These are phyloP conservation scores for Andrena trimmerana DNA, from an alignment of 2,888 invertebrate genomes.

Conservation along the genomic window DNA sequence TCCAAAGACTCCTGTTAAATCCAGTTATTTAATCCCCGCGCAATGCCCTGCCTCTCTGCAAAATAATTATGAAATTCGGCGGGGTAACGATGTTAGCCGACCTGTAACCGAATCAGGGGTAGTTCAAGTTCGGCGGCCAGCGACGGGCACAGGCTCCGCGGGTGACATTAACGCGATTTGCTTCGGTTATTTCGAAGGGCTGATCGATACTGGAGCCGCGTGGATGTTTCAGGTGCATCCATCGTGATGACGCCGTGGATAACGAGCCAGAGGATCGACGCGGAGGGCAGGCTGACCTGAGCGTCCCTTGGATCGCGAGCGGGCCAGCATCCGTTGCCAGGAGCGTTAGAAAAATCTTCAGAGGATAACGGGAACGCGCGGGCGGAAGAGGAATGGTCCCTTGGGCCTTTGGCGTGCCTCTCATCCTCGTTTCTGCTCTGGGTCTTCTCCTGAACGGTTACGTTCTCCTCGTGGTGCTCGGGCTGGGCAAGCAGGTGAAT, in stretches of 20 bases:
- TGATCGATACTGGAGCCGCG: slow-evolving; percentile 1
- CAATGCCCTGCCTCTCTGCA: neutral
- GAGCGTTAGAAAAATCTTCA: slow-evolving; percentile 37
- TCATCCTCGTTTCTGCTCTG: slow-evolving; percentile 89
- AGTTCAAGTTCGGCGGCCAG: neutral
- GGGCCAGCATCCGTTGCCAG: neutral
- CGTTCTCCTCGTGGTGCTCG: slow-evolving; percentile 90
- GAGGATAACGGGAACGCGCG: slow-evolving; percentile 40
- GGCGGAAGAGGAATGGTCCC: slow-evolving; percentile 87
- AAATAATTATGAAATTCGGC: slow-evolving; percentile 22
- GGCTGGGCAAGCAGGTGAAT: slow-evolving; percentile 86
- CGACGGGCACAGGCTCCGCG: neutral
- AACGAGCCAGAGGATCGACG: slow-evolving; percentile 10
- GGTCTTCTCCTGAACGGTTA: slow-evolving; percentile 92
- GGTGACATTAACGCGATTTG: slow-evolving; percentile 21
- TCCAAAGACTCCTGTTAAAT: neutral
- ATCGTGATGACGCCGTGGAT: slow-evolving; percentile 19
- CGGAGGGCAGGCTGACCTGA: slow-evolving; percentile 42
- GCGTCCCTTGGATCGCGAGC: neutral
- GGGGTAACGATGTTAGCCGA: slow-evolving; percentile 1
- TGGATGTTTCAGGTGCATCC: slow-evolving; percentile 46
- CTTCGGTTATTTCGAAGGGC: slow-evolving; percentile 16
- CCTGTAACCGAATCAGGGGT: slow-evolving; percentile 20
- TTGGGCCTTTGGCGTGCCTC: slow-evolving; percentile 89
- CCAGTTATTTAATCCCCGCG: neutral